Conservation (phyloP, 2,888 invertebrate species). For the Cancer borealis region DNA sequence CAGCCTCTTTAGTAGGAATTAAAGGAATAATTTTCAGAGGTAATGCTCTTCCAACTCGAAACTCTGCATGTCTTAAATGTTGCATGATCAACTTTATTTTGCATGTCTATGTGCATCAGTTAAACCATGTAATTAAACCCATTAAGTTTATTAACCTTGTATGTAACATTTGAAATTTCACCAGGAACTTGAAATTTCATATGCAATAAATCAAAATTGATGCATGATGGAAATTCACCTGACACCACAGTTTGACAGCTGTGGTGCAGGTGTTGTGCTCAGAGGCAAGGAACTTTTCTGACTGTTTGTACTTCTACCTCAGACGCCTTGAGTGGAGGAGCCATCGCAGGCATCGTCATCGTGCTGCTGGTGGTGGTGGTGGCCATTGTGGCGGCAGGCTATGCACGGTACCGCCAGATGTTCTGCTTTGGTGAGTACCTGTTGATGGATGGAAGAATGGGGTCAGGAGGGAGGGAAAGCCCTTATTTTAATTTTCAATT, state of each 20-base stretch:
- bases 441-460: not conserved
- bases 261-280: not conserved
- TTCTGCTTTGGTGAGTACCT: slow-evolving; percentile 77
- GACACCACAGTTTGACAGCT: not conserved
- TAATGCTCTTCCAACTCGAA: not conserved
- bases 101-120: slow-evolving; percentile 3
- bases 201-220: not conserved
- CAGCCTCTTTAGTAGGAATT: not conserved
- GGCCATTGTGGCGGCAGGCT: slow-evolving; percentile 65
- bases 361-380: slow-evolving; percentile 71
- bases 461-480: not conserved
- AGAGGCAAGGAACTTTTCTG: not conserved
- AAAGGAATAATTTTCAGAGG: not conserved
- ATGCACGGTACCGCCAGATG: slow-evolving; percentile 75
- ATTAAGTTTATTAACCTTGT: not conserved
- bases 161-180: not conserved
- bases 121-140: not conserved
- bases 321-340: slow-evolving; percentile 74
- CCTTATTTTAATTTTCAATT: slow-evolving; percentile 4
- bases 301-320: not conserved
- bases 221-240: not conserved
- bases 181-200: not conserved
- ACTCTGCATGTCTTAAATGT: not conserved
- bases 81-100: not conserved
- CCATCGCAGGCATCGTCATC: slow-evolving; percentile 74